Percentiles rank a stretch among this genome's conserved stretches.
Evolutionary conservation across 2,113 vertebrate species (phyloP).

Genomic region (Tyto alba): DNA sequence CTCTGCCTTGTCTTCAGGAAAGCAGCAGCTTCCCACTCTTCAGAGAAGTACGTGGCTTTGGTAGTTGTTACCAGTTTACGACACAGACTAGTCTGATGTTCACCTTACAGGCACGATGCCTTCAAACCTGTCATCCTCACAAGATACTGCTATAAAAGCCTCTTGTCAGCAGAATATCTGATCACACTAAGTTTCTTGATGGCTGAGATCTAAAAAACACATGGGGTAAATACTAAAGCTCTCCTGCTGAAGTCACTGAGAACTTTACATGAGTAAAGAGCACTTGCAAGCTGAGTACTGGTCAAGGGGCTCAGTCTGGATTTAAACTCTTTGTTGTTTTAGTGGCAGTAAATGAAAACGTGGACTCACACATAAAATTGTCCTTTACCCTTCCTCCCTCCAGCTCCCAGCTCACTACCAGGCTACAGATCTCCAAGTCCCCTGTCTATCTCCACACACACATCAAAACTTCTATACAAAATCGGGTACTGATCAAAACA

Average conservation of each 20-base stretch:
- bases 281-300: background rate
- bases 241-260: background rate
- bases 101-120: rapidly evolving
- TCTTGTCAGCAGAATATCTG: background rate
- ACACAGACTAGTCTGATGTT: rapidly evolving
- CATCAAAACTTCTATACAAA: background rate
- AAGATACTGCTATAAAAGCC: background rate
- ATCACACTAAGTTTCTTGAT: background rate
- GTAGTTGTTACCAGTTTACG: background rate
- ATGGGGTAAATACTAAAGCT: background rate
- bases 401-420: background rate
- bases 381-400: background rate
- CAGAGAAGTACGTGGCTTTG: rapidly evolving
- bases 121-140: background rate
- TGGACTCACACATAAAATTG: background rate
- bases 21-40: background rate
- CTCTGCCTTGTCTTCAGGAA: background rate
- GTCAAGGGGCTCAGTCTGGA: background rate
- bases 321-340: background rate
- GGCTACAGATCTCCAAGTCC: background rate
- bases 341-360: background rate
- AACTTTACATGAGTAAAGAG: background rate
- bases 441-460: background rate
- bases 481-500: background rate
- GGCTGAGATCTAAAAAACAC: background rate